Evolutionary conservation across 2,888 invertebrate species (phyloP).

Genomic region (Muschampia plurimacula): DNA sequence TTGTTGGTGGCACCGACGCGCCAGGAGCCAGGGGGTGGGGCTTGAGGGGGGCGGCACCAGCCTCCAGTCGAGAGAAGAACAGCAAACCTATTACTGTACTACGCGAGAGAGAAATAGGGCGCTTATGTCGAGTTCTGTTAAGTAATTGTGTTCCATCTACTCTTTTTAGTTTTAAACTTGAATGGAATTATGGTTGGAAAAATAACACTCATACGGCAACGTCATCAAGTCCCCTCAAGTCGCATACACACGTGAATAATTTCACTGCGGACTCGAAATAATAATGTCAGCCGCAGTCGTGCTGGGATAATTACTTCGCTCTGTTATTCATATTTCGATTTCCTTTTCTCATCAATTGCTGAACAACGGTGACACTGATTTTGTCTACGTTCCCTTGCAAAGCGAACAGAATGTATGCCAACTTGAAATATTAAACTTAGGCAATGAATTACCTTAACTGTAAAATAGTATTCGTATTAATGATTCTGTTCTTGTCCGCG

Average conservation of each 20-base stretch:
- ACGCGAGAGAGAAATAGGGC: constrained; percentile 82
- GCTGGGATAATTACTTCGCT: constrained; percentile 38
- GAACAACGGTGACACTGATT: constrained; percentile 36
- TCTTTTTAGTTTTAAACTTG: constrained; percentile 66
- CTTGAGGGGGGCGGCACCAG: constrained; percentile 57
- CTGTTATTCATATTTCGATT: constrained; percentile 40
- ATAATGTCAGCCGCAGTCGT: constrained; percentile 30
- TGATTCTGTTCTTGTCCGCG: constrained; percentile 9
- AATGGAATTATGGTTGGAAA: constrained; percentile 54
- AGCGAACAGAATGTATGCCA: constrained; percentile 11
- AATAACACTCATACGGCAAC: constrained; percentile 6
- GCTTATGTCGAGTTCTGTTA: constrained; percentile 77
- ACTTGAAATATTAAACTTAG: constrained; percentile 19
- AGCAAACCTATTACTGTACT: constrained; percentile 79
- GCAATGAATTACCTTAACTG: constrained; percentile 15
- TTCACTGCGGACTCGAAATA: constrained; percentile 26
- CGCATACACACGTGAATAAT: constrained; percentile 24
- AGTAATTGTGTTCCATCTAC: constrained; percentile 82
- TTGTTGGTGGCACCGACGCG: constrained; percentile 83
- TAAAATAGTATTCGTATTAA: constrained; percentile 26
- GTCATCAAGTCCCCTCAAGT: constrained; percentile 14
- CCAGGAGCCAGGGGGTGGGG: constrained; percentile 68
- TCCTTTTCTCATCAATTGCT: constrained; percentile 39
- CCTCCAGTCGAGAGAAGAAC: constrained; percentile 55
- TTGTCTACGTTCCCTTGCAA: constrained; percentile 20